phyloP scores from a whole-genome alignment of 2,888 invertebrate genomes.

The Homarus gammarus region DNA sequence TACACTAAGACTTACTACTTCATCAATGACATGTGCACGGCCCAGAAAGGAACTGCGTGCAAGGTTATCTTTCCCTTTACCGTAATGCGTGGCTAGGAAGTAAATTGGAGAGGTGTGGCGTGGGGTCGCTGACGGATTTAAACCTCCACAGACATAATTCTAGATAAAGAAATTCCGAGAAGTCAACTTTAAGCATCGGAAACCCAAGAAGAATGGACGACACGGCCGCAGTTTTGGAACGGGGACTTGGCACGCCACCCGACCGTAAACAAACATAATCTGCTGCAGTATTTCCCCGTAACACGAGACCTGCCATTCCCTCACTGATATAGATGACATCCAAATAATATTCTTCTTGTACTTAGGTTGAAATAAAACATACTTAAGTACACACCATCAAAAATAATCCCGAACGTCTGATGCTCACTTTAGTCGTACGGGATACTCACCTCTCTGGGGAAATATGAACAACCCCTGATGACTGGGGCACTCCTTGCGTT shows the following conservation, averaged over 20 bases:
- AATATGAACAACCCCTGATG: not conserved
- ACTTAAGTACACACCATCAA: not conserved
- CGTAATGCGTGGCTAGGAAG: not conserved
- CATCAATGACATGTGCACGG: not conserved
- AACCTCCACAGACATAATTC: not conserved
- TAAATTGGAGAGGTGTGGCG: constrained; percentile 2
- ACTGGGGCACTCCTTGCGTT: not conserved
- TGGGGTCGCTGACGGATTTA: not conserved
- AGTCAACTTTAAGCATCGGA: not conserved
- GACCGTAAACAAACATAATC: not conserved
- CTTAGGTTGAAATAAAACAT: not conserved
- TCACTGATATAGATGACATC: not conserved
- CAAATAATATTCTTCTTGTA: not conserved
- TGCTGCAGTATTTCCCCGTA: not conserved
- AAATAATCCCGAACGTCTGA: not conserved
- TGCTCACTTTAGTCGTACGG: not conserved
- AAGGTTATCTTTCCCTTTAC: not conserved
- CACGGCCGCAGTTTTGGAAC: not conserved
- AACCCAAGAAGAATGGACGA: not conserved
- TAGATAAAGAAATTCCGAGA: not conserved
- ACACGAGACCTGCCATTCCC: constrained; percentile 1
- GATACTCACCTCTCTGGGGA: not conserved
- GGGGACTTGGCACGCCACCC: not conserved
- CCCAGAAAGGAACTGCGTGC: not conserved
- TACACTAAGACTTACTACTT: not conserved